phyloP scores from a whole-genome alignment of 2,888 invertebrate genomes.

The Crepidodera aurea region DNA sequence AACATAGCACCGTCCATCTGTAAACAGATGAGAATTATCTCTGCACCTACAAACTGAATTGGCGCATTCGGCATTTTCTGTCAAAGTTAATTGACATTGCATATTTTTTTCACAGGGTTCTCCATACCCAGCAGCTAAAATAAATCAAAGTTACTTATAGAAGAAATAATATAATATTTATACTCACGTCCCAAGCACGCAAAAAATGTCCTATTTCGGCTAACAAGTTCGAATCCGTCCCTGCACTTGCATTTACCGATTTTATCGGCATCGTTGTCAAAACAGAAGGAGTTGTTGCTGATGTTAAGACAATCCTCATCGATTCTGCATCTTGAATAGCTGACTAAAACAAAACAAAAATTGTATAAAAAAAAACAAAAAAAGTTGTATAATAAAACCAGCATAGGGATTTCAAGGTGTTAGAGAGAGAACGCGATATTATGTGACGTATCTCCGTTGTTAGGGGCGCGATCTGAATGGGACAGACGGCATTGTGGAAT shows the following conservation, averaged over 20 bases:
- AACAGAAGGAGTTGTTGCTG: slow-evolving; percentile 55
- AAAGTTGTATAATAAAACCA: too few relatives aligned
- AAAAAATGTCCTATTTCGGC: slow-evolving; percentile 56
- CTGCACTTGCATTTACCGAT: slow-evolving; percentile 60
- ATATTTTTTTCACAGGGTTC: slow-evolving; percentile 52
- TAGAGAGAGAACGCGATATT: too few relatives aligned
- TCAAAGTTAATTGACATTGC: slow-evolving; percentile 50
- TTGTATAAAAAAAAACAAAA: too few relatives aligned
- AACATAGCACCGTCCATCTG: slow-evolving; percentile 52
- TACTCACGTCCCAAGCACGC: slow-evolving; percentile 60
- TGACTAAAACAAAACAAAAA: slow-evolving; percentile 39
- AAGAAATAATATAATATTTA: too few relatives aligned
- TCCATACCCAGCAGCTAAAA: slow-evolving; percentile 50
- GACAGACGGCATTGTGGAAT: too few relatives aligned
- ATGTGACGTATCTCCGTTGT: too few relatives aligned
- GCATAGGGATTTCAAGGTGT: too few relatives aligned
- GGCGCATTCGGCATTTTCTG: slow-evolving; percentile 49
- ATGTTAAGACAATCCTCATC: slow-evolving; percentile 51
- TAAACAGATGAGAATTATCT: slow-evolving; percentile 47
- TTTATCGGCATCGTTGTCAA: slow-evolving; percentile 50
- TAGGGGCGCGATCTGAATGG: too few relatives aligned
- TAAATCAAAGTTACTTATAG: not conserved
- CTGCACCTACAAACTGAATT: slow-evolving; percentile 51
- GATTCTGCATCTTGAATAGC: slow-evolving; percentile 47
- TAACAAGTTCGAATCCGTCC: slow-evolving; percentile 55